Evolutionary conservation across 2,797 vertebrate genomes (phyloP).

Genomic region (Lepus oiostolus): DNA sequence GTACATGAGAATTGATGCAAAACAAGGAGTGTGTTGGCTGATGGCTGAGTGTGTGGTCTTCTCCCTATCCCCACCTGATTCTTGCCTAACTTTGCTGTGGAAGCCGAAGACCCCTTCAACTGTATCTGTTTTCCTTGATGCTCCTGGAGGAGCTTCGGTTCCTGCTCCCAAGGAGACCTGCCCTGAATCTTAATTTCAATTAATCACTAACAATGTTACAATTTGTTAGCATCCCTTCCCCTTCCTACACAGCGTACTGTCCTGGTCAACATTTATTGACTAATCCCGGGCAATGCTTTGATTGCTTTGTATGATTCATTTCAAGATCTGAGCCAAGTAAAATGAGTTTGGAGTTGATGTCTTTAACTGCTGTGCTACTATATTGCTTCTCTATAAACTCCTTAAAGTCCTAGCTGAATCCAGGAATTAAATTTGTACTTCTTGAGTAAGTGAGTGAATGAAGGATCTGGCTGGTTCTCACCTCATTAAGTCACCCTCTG

Average conservation of each 20-base stretch:
- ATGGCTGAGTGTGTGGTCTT: background rate
- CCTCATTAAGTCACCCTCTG: background rate
- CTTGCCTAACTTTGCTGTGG: background rate
- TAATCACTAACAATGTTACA: background rate
- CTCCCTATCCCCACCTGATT: background rate
- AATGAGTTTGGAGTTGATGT: background rate
- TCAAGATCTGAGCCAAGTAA: background rate
- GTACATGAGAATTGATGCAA: background rate
- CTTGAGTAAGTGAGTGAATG: background rate
- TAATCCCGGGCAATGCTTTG: background rate
- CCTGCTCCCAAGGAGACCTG: background rate
- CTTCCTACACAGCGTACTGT: background rate
- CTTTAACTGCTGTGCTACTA: background rate
- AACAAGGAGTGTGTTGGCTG: background rate
- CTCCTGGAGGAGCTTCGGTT: background rate
- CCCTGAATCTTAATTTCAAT: background rate
- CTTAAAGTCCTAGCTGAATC: background rate
- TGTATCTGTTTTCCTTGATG: background rate
- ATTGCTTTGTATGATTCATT: background rate
- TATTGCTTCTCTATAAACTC: background rate
- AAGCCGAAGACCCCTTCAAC: background rate
- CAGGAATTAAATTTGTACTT: background rate
- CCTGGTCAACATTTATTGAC: background rate
- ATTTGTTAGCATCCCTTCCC: background rate
- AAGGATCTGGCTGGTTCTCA: background rate